Base-by-base conservation (phyloP, 1,140 invertebrate species). In the Babylonia areolata region DNA sequence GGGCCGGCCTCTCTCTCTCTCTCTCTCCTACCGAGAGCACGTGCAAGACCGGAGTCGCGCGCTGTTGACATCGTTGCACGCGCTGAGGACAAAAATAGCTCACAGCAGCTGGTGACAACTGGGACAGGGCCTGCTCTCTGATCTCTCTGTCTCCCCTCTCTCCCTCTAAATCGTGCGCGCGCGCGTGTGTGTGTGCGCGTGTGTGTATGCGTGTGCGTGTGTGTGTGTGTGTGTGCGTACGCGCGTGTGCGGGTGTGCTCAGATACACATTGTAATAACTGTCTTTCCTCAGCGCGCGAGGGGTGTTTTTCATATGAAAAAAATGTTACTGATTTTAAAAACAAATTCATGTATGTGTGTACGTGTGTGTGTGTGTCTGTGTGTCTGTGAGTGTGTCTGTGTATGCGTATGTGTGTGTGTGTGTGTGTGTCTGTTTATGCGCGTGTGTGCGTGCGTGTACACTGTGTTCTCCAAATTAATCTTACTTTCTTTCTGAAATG, bases 391-490 rank as follows among this genome's bases (percentile, higher is more conserved):
- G 58, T 73, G 31, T 35, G 31, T 31, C n/a, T 73, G 71, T 73
- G 71, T 73, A 35, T 73, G 71, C 35, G 92, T 89, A 97, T 51
- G 77, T 40, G 39, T 51, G 77, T 79, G 15, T 33, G 39, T 79
- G 39, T 51, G 77, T 42, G 17, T 51, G 77, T 42, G 3, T n/a
- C 37, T 42, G 39, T 31, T 12, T 79, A 20, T 51, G 77, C 42
- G 39, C 31, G 39, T 79, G 39, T 51, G 77, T 79, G 23, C 39
- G 77, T 79, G 77, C 37, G 77, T 42, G 37, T 42, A 39, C n/a
- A n/a, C n/a, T n/a, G n/a, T n/a, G n/a, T n/a, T n/a, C n/a, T n/a
- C n/a, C n/a, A n/a, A n/a, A n/a, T n/a, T n/a, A n/a, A n/a, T n/a
- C n/a, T n/a, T n/a, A n/a, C n/a, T n/a, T n/a, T n/a, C n/a, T n/a